Conservation (phyloP, 2,888 invertebrate species). For the Phyllotreta cruciferae region DNA sequence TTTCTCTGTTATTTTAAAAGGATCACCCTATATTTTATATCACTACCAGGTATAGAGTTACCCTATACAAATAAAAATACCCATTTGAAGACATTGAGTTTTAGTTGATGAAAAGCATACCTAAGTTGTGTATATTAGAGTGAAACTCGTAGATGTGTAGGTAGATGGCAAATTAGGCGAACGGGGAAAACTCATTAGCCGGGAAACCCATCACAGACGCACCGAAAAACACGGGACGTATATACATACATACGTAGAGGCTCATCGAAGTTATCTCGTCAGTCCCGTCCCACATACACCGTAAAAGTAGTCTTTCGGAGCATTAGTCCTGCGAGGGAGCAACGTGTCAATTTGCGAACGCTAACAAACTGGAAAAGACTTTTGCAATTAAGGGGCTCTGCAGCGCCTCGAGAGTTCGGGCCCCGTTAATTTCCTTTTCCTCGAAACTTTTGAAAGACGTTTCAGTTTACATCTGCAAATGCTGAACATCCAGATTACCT, state of each 20-base stretch:
- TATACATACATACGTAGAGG: background rate
- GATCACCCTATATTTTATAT: too few relatives aligned
- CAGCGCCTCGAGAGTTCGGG: conserved; percentile 41
- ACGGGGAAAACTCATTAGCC: too few relatives aligned
- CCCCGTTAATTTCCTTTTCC: conserved; percentile 49
- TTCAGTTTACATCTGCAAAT: conserved; percentile 49
- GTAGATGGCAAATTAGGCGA: too few relatives aligned
- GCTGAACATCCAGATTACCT: conserved; percentile 50
- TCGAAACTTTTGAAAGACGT: conserved; percentile 43
- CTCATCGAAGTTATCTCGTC: conserved; percentile 8
- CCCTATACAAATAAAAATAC: too few relatives aligned
- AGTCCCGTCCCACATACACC: too few relatives aligned
- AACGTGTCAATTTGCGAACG: conserved; percentile 60
- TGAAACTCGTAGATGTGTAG: too few relatives aligned
- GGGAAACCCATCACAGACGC: too few relatives aligned
- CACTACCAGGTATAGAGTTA: too few relatives aligned
- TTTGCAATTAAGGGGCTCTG: conserved; percentile 57
- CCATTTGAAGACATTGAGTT: too few relatives aligned
- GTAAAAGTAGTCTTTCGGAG: conserved; percentile 7
- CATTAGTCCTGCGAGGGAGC: conserved; percentile 30
- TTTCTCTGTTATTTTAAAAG: too few relatives aligned
- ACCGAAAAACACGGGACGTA: background rate
- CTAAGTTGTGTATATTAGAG: too few relatives aligned
- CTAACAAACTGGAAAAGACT: conserved; percentile 59
- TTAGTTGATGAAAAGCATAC: too few relatives aligned